Evolutionary conservation across 1,140 invertebrate species (phyloP), one percentile per base, ranked within the genome.

Genomic region (Idris sp.): DNA sequence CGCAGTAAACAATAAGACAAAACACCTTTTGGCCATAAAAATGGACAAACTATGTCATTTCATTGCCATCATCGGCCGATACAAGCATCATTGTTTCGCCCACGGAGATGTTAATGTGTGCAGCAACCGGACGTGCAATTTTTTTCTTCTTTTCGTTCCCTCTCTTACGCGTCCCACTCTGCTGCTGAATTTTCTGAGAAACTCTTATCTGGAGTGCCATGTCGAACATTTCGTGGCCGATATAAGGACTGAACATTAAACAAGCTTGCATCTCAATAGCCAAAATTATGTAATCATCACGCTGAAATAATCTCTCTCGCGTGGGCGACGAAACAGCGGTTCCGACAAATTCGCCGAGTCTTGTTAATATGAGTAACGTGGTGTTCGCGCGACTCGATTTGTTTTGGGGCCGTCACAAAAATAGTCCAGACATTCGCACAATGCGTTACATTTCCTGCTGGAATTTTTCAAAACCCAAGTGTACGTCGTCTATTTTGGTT

Each of bases 371-470:
- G 64, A 69, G 46, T 69, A 53, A 53, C 33, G 40, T 19, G 44
- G 28, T 9, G 8, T 6, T 51, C 38, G 40, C 15, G 48, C 18
- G 30, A 46, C 19, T 38, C 36, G 15, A 61, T 61, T 54, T 48
- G 40, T 40, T 71, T n/a, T n/a, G n/a, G n/a, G n/a, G n/a, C 35
- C 58, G 36, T 10, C 30, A 53, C 68, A 53, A 62, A 72, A 72
- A 72, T 72, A 72, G 58, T 56, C 19, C 11, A 48, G 49, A 51
- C 58, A 64, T 64, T 62, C 68, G 40, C 28, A 51, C 68, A 49
- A 56, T 58, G 51, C 68, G 35, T 61, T 72, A 58, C 68, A 56
- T 62, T 64, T 72, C 68, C 58, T 56, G 56, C 26, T 8, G 43
- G 49, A 54, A 56, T 72, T 56, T 62, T 49, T 71, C 31, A 18